phyloP scores from a whole-genome alignment of 2,888 invertebrate species.

The Tetragonula carbonaria region DNA sequence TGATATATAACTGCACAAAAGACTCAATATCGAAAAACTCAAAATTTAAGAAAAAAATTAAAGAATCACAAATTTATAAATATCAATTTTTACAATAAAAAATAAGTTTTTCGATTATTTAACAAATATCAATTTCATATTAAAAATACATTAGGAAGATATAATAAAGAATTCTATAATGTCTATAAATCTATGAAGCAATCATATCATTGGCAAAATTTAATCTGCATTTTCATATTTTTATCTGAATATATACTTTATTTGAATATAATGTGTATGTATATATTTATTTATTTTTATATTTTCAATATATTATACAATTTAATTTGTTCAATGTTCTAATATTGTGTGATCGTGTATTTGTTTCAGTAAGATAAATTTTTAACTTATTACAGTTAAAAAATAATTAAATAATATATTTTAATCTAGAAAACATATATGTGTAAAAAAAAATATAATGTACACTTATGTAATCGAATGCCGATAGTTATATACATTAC shows the following conservation, averaged over 20 bases:
- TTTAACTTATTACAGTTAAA: background rate
- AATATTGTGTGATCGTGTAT: rapidly evolving
- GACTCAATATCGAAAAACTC: background rate
- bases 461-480: no score
- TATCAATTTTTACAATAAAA: background rate
- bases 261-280: no score
- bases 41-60: background rate
- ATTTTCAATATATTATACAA: background rate
- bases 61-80: background rate
- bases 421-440: background rate
- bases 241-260: no score
- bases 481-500: no score
- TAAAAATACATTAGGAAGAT: background rate
- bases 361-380: background rate
- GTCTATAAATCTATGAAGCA: background rate
- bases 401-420: background rate
- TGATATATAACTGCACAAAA: no score
- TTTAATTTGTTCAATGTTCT: background rate
- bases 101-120: background rate
- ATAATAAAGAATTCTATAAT: background rate
- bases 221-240: background rate
- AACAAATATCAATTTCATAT: background rate
- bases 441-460: no score
- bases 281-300: background rate
- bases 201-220: constrained; percentile 4